Conservation (phyloP, 2,888 invertebrate species). For the Pseudococcus viburni region DNA sequence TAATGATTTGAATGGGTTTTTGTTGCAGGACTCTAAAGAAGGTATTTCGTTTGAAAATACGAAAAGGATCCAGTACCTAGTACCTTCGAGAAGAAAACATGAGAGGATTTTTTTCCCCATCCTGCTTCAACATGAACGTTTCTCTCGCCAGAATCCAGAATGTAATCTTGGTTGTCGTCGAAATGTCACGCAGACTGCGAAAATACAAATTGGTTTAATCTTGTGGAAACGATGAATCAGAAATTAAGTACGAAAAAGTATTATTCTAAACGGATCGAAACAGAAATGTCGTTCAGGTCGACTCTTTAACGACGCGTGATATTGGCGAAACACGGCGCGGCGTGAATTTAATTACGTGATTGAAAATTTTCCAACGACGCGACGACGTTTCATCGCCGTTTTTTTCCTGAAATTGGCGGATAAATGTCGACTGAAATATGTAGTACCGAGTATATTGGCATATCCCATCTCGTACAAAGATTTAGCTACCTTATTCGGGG, state of each 20-base stretch:
- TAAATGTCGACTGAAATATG: neutral
- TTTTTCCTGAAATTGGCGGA: neutral
- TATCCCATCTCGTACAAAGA: neutral
- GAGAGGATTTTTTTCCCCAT: neutral
- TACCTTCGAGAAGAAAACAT: neutral
- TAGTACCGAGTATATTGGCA: neutral
- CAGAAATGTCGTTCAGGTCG: slow-evolving; percentile 6
- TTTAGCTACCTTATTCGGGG: neutral
- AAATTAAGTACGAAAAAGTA: slow-evolving; percentile 44
- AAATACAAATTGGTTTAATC: slow-evolving; percentile 59
- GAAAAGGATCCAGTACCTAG: no score
- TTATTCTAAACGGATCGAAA: slow-evolving; percentile 15
- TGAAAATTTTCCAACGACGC: slow-evolving; percentile 21
- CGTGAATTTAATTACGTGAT: slow-evolving; percentile 51
- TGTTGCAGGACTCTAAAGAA: neutral
- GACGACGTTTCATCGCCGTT: slow-evolving; percentile 7
- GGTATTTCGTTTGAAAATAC: neutral
- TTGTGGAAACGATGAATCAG: slow-evolving; percentile 57
- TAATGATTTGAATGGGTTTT: neutral
- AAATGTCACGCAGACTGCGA: slow-evolving; percentile 49
- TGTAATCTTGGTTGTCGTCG: slow-evolving; percentile 24
- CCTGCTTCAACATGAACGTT: neutral
- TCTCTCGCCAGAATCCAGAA: slow-evolving; percentile 10
- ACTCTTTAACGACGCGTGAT: slow-evolving; percentile 51
- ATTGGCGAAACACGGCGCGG: slow-evolving; percentile 48